A percentile compares a stretch with the other conserved stretches of the same genome.
Conservation (phyloP, 1,140 invertebrate species). For the Hyphantria cunea region DNA sequence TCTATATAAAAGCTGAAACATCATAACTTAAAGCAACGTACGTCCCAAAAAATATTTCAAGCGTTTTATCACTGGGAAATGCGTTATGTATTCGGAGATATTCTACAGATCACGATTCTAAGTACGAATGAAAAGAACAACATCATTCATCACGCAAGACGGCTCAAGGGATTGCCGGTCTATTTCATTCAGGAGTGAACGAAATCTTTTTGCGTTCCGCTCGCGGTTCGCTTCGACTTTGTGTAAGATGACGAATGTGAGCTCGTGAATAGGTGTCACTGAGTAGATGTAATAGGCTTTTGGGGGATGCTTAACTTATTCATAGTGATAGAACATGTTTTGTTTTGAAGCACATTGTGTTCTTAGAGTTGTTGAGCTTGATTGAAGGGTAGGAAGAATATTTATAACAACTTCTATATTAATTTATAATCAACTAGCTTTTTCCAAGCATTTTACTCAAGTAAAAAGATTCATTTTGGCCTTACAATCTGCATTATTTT, state of each 20-base stretch:
- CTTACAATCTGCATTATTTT: too few species aligned
- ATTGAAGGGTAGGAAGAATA: too few species aligned
- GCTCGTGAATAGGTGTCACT: conserved; percentile 32
- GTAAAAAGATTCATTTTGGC: too few species aligned
- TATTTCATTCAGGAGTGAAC: conserved; percentile 58
- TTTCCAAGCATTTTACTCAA: too few species aligned
- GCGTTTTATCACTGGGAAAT: conserved; percentile 2
- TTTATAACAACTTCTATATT: too few species aligned
- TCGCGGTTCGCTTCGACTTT: conserved; percentile 45
- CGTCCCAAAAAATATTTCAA: background rate
- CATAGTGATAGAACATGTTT: conserved; percentile 15
- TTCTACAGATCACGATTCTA: conserved; percentile 48
- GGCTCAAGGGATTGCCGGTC: conserved; percentile 66
- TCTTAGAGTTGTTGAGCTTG: background rate
- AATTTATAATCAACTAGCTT: too few species aligned
- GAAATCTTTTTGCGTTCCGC: conserved; percentile 62
- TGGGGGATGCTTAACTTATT: conserved; percentile 33
- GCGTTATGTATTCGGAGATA: conserved; percentile 26
- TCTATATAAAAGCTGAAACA: too few species aligned
- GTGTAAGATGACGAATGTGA: conserved; percentile 45
- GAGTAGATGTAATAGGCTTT: conserved; percentile 36
- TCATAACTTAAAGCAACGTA: too few species aligned
- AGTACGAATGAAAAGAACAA: conserved; percentile 66
- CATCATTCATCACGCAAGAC: conserved; percentile 62
- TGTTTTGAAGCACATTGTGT: background rate